Base-by-base conservation (phyloP, 2,113 vertebrate genomes). In the Anhinga rufa region DNA sequence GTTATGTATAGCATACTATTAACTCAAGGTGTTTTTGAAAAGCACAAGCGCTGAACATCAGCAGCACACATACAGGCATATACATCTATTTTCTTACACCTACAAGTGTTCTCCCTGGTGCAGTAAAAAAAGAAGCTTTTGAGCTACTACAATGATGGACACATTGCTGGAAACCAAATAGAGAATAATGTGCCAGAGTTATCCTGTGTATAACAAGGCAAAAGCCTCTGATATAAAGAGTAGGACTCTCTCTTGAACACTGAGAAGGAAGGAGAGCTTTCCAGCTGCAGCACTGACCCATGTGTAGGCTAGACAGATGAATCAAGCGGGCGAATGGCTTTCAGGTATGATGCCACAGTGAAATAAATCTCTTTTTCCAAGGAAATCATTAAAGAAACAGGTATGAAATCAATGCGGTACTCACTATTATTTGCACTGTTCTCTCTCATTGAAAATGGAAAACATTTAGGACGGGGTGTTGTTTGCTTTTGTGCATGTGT, bases 1-100 rank as follows among this genome's bases (percentile, higher is more conserved):
- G 66, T 90, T 91, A 20, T 49, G 40, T 74, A 36, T 3, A 81
- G 55, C 36, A 18, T 3, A 1, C 42, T 58, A 5, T 54, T 85
- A 90, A 93, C 38, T 90, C 81, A 91, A 95, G 91, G 91, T 97
- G 75, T 15, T 70, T 93, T 74, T 76, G 55, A 44, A 77, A 85
- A 92, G 57, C 40, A 44, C 7, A 2, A 75, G 13, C 9, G n/a
- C 42, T 68, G 46, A 70, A 18, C 62, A 51, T 29, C 68, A 71
- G 38, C 48, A 78, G 40, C 71, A 15, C 3, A 29, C 4, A 10
- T 42, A 57, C 46, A 61, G 49, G 51, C 21, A 34, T 12, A 40
- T 2, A 40, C 7, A 5, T 20, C 15, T 51, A 17, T 86, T 82
- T 66, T 71, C 68, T 88, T 75, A 76, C 12, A 71, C 9, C 55